These are phyloP conservation scores for Drosophila tsacasi DNA, from an alignment of 1,140 invertebrate genomes.

Conservation along the genomic window DNA sequence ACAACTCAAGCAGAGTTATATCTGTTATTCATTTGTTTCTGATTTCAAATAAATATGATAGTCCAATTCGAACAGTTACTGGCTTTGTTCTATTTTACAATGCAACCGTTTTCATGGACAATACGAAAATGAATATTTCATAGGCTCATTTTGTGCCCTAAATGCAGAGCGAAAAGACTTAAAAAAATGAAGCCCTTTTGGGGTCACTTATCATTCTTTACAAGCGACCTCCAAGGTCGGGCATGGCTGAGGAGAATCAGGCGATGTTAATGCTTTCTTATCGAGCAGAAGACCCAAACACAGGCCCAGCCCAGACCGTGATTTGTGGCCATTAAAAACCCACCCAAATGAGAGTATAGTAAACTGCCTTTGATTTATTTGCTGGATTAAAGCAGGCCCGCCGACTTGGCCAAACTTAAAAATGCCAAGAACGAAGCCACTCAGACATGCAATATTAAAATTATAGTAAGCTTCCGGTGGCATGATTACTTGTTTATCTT, in stretches of 20 bases:
- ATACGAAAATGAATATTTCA: constrained; percentile 36
- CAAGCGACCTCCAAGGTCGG: constrained; percentile 22
- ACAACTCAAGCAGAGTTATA: neutral
- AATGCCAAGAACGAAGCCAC: constrained; percentile 36
- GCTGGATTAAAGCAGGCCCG: constrained; percentile 18
- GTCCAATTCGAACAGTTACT: neutral
- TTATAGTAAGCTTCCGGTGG: constrained; percentile 63
- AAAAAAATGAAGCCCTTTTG: constrained; percentile 45
- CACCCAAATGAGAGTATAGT: constrained; percentile 38
- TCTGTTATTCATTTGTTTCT: neutral
- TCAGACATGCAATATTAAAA: constrained; percentile 77
- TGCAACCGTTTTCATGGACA: neutral
- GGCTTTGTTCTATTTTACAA: constrained; percentile 2
- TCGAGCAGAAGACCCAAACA: constrained; percentile 41
- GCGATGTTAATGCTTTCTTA: constrained; percentile 50
- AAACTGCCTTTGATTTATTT: constrained; percentile 77
- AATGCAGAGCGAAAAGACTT: constrained; percentile 54
- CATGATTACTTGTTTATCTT: constrained; percentile 71
- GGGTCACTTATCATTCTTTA: constrained; percentile 75
- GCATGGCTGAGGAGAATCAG: constrained; percentile 3
- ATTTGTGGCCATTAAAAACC: constrained; percentile 76
- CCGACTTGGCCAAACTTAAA: constrained; percentile 24
- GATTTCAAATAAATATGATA: neutral
- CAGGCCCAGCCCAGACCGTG: constrained; percentile 56
- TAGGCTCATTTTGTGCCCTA: constrained; percentile 14